Base-by-base conservation (phyloP, 2,797 vertebrate genomes). In the Otolemur crassicaudatus region DNA sequence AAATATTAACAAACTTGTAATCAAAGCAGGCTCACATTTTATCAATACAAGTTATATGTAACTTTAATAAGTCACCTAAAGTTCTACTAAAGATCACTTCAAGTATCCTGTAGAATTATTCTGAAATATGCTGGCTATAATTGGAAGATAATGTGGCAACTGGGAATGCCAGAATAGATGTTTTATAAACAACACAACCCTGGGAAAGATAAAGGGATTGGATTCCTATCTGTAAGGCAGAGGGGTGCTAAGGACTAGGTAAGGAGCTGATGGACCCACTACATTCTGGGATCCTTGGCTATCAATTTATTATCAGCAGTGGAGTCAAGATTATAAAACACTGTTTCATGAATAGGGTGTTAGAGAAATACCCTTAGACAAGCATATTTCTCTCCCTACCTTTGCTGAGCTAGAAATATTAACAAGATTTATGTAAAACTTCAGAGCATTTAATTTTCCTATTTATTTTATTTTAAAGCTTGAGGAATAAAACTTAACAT, bases 1-100 rank as follows among this genome's bases (percentile, higher is more conserved):
- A 91, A 96, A 67, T 29, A 69, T 65, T 80, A 94, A 95, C 77
- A 92, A 87, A 88, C 16, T 69, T 95, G 20, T 56, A 86, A 96
- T 87, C 65, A 91, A 77, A 94, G 43, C 65, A 94, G 61, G 56
- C 82, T 94, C 67, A 95, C 3, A 40, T 40, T 94, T 58, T 84
- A 67, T 96, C 73, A 91, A 84, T 0, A 9, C 11, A 93, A 76
- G 43, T 77, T 81, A 63, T 37, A 63, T 29, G 4, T 40, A 69
- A 67, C 72, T 81, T 89, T 53, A 96, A 65, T 72, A 87, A 93
- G 63, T 91, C 79, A 94, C 27, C 25, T 16, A 37, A 81, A 69
- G 19, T 70, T 77, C 29, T 92, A 63, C 27, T 93, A 22, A 96
- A 90, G 56, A 87, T 81, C 67, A 89, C 43, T 76, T 1, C 9